Evolutionary conservation across 2,888 invertebrate species (phyloP), one percentile per base, ranked within the genome.

Genomic region (Acrobasis suavella): DNA sequence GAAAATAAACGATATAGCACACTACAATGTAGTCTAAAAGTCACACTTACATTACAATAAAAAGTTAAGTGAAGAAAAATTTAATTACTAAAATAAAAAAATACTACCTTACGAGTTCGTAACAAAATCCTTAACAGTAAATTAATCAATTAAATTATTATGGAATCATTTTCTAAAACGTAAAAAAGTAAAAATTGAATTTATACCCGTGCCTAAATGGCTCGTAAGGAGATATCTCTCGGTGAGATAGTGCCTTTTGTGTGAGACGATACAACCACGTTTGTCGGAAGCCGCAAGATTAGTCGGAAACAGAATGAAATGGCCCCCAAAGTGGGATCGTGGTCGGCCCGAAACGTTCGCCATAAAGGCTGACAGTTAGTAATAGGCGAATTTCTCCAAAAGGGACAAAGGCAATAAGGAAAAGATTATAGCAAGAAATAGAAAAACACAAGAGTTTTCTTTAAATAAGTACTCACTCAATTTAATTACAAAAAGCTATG

Each of bases 301-400:
- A 60, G 51, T 17, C 60, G 60, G 60, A 60, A 60, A 60, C 60
- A 51, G 60, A 60, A 60, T 60, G 39, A 51, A 42, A 60, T 60
- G 51, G 60, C 42, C 22, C 22, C 32, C 10, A 17, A 60, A 60
- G 59, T 50, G 50, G 50, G 50, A 59, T 38, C 50, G 51, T 51
- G 60, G 51, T 42, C 51, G 60, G 17, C 60, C 60, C 38, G 39
- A 50, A 58, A 49, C 46, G 46, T n/a, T 39, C 10, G 56, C 22
- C 58, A 49, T 58, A 49, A 56, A 56, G 15, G 58, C 49, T 50
- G 60, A 37, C 60, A 50, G 22, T 58, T 22, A 59, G 32, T 50
- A 59, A 59, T 59, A 59, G 50, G 50, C 50, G 59, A 59, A 50
- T 50, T 16, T 32, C 37, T 54, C 38, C 16, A 15, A 54, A 54